Conservation (phyloP, 2,797 vertebrate species). For the Diceros bicornis region DNA sequence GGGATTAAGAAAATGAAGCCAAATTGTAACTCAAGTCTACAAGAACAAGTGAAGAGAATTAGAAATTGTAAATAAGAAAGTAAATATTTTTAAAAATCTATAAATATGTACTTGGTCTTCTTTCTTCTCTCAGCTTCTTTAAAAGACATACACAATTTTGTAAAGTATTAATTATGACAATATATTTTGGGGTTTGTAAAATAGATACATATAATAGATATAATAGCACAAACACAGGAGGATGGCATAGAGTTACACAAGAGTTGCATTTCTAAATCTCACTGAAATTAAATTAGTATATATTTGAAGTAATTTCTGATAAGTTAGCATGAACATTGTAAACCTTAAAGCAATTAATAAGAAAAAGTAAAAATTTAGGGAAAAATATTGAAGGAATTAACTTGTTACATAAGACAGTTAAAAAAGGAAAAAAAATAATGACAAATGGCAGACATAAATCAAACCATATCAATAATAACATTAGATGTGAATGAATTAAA, state of each 20-base stretch:
- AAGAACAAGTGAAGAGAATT: neutral
- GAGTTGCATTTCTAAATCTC: neutral
- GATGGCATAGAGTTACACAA: neutral
- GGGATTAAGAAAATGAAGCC: neutral
- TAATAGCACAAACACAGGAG: neutral
- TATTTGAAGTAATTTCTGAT: neutral
- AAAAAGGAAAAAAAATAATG: neutral
- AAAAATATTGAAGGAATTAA: neutral
- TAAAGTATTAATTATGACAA: neutral
- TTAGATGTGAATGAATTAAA: neutral
- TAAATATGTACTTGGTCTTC: neutral
- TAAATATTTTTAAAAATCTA: no score
- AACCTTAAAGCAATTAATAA: neutral
- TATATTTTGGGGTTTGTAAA: neutral
- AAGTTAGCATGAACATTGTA: neutral
- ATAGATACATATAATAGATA: neutral
- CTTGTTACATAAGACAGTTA: neutral
- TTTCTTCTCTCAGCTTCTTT: neutral
- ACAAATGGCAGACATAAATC: neutral
- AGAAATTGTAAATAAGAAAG: neutral
- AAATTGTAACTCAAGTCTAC: neutral
- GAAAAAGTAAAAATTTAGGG: neutral
- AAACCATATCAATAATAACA: neutral
- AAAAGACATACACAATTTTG: neutral
- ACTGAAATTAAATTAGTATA: neutral